phyloP scores from a whole-genome alignment of 1,140 invertebrate species.

The Cydia pomonella region DNA sequence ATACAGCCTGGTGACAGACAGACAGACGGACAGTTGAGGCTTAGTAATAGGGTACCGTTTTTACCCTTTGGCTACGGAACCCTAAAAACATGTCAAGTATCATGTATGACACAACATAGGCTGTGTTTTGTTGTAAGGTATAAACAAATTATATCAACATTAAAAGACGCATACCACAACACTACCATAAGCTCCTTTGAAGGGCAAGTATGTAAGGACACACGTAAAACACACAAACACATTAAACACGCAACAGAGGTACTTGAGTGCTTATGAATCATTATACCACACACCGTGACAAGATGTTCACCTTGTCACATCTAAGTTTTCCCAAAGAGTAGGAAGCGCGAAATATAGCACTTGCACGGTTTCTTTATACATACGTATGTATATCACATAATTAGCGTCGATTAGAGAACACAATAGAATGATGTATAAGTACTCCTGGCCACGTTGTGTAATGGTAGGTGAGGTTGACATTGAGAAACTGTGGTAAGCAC shows the following conservation, averaged over 20 bases:
- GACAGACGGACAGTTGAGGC: no score
- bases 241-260: not conserved
- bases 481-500: conserved; percentile 26
- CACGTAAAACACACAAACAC: not conserved
- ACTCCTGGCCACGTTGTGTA: conserved; percentile 33
- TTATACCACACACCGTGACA: conserved; percentile 4
- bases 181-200: not conserved
- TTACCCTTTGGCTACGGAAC: no score
- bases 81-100: not conserved
- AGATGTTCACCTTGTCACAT: conserved; percentile 38
- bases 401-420: conserved; percentile 50
- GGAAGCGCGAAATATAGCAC: conserved; percentile 38
- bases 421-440: conserved; percentile 48
- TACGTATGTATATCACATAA: conserved; percentile 24
- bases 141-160: not conserved
- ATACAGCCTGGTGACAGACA: no score
- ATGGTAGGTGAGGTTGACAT: conserved; percentile 33
- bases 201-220: conserved; percentile 3
- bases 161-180: not conserved
- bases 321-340: conserved; percentile 34
- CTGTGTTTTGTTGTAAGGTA: not conserved
- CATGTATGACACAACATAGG: not conserved
- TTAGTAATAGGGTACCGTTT: no score
- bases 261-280: conserved; percentile 10
- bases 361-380: conserved; percentile 38